Evolutionary conservation across 2,113 vertebrate genomes (phyloP).

Genomic region (Hemiscyllium ocellatum): DNA sequence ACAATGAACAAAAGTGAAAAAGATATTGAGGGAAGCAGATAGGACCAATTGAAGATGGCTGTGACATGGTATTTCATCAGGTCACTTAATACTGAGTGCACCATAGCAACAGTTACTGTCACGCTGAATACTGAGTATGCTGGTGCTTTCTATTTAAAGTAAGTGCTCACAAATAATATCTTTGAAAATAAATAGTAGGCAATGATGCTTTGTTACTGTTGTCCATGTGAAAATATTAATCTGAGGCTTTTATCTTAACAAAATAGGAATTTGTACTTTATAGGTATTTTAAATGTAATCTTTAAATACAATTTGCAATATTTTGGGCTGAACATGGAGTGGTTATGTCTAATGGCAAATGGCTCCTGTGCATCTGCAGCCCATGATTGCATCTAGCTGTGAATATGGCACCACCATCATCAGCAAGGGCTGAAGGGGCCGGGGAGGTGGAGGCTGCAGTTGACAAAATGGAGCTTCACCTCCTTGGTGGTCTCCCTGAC

Average conservation of each 20-base stretch:
- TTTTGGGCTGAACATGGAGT: too few relatives aligned
- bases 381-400: too few relatives aligned
- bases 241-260: not conserved
- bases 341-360: too few relatives aligned
- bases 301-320: not conserved
- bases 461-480: too few relatives aligned
- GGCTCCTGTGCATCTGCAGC: too few relatives aligned
- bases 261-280: not conserved
- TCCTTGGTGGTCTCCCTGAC: too few relatives aligned
- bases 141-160: not conserved
- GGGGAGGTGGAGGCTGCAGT: too few relatives aligned
- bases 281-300: not conserved
- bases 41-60: not conserved
- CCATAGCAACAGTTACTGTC: not conserved
- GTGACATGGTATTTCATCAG: not conserved
- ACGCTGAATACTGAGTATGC: not conserved
- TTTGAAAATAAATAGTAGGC: not conserved
- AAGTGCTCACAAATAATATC: not conserved
- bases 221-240: not conserved
- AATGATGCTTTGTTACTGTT: not conserved
- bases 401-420: too few relatives aligned
- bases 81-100: not conserved
- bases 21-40: not conserved
- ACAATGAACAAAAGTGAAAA: not conserved
- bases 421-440: too few relatives aligned